Evolutionary conservation across 1,140 invertebrate genomes (phyloP), one percentile per base, ranked within the genome.

Genomic region (Bombus cullumanus): DNA sequence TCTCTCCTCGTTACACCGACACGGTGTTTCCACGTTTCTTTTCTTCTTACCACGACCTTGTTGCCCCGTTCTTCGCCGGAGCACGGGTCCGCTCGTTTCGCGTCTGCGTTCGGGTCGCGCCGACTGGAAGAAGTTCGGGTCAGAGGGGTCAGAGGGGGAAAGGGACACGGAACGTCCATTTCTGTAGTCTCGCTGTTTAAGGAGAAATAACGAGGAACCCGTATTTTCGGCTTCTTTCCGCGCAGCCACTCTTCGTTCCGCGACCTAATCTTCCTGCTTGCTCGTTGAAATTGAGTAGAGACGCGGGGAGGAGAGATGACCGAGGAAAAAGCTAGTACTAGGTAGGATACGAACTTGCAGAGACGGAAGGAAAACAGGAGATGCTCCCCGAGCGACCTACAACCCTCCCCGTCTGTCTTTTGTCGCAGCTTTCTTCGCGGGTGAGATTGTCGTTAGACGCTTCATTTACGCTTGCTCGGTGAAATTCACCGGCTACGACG

Each of bases 401-500:
- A 31, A n/a, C 59, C 28, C 6, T 28, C 28, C 64, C 68, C 81
- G 57, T 64, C 77, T 73, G 66, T 80, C 83, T 76, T 73, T 73
- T 84, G 80, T 72, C 87, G 82, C 78, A 59, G 90, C 78, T 76
- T 89, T 85, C 83, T 77, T 80, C 81, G 81, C 84, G 82, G 71
- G 87, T 77, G 87, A 89, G 84, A 91, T 92, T 86, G 89, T 90
- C 91, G 91, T 91, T 92, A 92, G 89, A 90, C 91, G 91, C 90
- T 91, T 92, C 90, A 91, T 91, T 89, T 91, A 89, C 90, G 88
- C 86, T 72, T 39, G 83, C 90, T 86, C 83, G 84, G 39, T 68
- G 81, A 90, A 91, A 90, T 89, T 89, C 89, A 82, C 77, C 81
- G 77, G 88, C 62, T 78, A 64, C 84, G 81, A 75, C 78, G 68